Percentiles rank a stretch among this genome's conserved stretches.
phyloP scores from a whole-genome alignment of 1,140 invertebrate genomes.

The Caenorhabditis remanei region DNA sequence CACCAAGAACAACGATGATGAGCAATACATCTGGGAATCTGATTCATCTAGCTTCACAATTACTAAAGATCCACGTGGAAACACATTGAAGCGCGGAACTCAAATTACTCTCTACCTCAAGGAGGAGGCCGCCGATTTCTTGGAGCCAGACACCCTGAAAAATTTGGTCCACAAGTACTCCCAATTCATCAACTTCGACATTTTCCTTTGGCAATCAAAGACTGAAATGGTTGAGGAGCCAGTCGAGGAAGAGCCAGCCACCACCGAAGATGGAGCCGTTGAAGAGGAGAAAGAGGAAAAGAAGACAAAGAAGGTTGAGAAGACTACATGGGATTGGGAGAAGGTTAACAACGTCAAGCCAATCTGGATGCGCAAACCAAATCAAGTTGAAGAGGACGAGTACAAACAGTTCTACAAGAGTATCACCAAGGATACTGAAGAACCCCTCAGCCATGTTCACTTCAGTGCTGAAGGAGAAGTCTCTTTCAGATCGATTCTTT shows the following conservation, averaged over 20 bases:
- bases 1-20: conserved; percentile 91
- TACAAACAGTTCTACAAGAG: conserved; percentile 95
- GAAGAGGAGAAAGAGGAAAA: conserved; percentile 83
- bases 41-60: conserved; percentile 90
- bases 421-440: conserved; percentile 90
- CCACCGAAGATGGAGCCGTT: conserved; percentile 81
- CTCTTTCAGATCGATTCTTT: conserved; percentile 95
- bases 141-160: conserved; percentile 91
- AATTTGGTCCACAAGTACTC: conserved; percentile 96
- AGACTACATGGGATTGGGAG: conserved; percentile 98
- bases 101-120: conserved; percentile 89
- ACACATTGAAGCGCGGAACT: conserved; percentile 90
- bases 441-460: conserved; percentile 87
- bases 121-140: conserved; percentile 91
- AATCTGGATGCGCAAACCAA: conserved; percentile 93
- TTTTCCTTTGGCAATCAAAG: conserved; percentile 94
- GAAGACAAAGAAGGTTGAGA: conserved; percentile 92
- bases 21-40: conserved; percentile 98
- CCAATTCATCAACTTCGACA: conserved; percentile 99
- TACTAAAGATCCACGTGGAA: conserved; percentile 89
- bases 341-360: conserved; percentile 95
- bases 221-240: conserved; percentile 89
- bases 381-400: conserved; percentile 88
- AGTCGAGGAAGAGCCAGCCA: conserved; percentile 80
- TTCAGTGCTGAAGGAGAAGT: conserved; percentile 98